A percentile compares a stretch with the other conserved stretches of the same genome.
phyloP scores from a whole-genome alignment of 2,113 vertebrate species.

The Muscicapa adusta region DNA sequence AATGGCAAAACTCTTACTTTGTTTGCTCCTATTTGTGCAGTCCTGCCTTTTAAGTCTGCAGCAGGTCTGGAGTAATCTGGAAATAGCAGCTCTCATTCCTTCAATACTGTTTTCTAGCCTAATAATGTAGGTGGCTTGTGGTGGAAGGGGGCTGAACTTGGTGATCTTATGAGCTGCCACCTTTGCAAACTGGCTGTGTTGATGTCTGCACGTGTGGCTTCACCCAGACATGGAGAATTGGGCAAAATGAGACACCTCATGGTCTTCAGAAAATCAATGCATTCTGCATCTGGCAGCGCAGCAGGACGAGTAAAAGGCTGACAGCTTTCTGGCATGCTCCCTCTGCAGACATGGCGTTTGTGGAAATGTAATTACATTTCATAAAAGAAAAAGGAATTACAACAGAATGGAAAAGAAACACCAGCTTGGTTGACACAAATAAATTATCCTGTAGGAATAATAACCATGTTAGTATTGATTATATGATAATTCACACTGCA shows the following conservation, averaged over 20 bases:
- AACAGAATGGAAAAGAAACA: neutral
- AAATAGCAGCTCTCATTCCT: conserved; percentile 22
- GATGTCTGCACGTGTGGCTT: neutral
- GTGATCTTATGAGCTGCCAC: conserved; percentile 37
- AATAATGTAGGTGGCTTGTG: neutral
- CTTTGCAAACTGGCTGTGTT: neutral
- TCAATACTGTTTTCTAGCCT: conserved; percentile 14
- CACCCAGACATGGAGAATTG: neutral
- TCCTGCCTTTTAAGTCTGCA: conserved; percentile 46
- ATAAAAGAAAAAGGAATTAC: conserved; percentile 55
- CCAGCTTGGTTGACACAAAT: neutral
- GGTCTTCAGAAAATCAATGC: conserved; percentile 57
- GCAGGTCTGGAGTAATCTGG: conserved; percentile 45
- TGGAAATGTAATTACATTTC: conserved; percentile 71
- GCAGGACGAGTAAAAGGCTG: conserved; percentile 48
- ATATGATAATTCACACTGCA: neutral
- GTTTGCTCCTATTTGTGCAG: conserved; percentile 31
- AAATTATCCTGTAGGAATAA: neutral
- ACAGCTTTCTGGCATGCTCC: conserved; percentile 53
- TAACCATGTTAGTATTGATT: neutral
- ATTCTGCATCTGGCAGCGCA: conserved; percentile 44
- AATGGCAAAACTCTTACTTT: conserved; percentile 46
- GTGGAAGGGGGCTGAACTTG: neutral
- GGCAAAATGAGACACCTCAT: conserved; percentile 56
- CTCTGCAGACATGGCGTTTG: conserved; percentile 59